These are phyloP conservation scores for Tetrax tetrax DNA, from an alignment of 2,113 vertebrate species.

Conservation along the genomic window DNA sequence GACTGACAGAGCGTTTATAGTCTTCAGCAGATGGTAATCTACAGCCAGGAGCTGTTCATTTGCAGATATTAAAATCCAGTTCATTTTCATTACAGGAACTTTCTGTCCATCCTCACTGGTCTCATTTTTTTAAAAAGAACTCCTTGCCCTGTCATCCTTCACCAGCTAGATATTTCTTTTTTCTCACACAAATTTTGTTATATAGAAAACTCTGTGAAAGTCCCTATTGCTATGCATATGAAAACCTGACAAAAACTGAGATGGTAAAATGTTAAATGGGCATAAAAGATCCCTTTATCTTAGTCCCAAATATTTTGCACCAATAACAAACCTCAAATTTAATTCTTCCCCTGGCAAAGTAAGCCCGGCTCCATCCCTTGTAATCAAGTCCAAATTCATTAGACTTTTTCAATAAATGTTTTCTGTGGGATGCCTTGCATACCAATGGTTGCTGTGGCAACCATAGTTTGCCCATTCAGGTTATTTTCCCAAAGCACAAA, in stretches of 20 bases:
- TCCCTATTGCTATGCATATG: background rate
- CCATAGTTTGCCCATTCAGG: background rate
- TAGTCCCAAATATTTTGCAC: background rate
- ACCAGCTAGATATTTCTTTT: background rate
- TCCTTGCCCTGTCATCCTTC: background rate
- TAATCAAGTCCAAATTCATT: conserved; percentile 31
- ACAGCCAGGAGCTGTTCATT: background rate
- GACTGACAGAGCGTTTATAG: background rate
- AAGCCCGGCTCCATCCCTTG: background rate
- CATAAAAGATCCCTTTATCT: background rate
- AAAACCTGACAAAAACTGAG: background rate
- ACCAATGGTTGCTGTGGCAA: conserved; percentile 1
- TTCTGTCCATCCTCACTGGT: background rate
- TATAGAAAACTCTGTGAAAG: background rate
- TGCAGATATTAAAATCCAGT: background rate
- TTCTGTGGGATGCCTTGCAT: background rate
- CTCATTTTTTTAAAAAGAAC: background rate
- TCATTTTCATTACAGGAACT: background rate
- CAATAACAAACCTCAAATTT: background rate
- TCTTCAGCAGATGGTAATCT: background rate
- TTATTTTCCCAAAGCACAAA: conserved; percentile 6
- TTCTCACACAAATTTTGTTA: background rate
- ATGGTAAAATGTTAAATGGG: background rate
- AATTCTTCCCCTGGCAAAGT: background rate
- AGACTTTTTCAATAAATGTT: conserved; percentile 7